Conservation (phyloP, 2,797 vertebrate genomes). For the Gorsachius magnificus region DNA sequence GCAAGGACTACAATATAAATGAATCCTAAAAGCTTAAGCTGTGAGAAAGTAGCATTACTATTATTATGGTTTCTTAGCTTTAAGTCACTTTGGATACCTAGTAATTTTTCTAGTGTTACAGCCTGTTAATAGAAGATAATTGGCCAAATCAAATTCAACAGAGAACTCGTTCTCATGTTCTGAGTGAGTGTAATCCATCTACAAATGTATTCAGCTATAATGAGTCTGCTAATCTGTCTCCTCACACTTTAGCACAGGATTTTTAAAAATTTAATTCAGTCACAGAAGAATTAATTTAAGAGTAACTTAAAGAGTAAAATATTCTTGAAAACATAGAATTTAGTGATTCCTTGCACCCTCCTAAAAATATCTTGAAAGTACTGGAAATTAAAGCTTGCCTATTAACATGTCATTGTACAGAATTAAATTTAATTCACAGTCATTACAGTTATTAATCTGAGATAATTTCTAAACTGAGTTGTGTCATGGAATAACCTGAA, state of each 20-base stretch:
- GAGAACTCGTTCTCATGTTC: not conserved
- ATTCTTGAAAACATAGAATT: not conserved
- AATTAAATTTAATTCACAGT: not conserved
- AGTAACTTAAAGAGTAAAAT: not conserved
- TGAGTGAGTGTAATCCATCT: not conserved
- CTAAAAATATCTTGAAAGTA: not conserved
- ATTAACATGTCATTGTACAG: not conserved
- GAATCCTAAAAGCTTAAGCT: not conserved
- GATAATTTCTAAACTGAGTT: not conserved
- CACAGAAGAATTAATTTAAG: not conserved
- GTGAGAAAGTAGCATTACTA: not conserved
- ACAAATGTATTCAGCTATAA: not conserved
- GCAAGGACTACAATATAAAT: not conserved
- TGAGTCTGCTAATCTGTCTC: not conserved
- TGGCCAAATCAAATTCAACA: not conserved
- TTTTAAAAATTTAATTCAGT: not conserved
- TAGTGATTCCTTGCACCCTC: not conserved
- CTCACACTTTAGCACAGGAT: not conserved
- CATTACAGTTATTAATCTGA: not conserved
- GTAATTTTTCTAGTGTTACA: not conserved
- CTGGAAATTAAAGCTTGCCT: not conserved
- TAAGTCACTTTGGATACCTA: not conserved
- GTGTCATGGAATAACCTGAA: not conserved
- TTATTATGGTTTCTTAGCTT: not conserved
- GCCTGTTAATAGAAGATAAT: not conserved